Base-by-base conservation (phyloP, 2,113 vertebrate species). In the Platichthys flesus region DNA sequence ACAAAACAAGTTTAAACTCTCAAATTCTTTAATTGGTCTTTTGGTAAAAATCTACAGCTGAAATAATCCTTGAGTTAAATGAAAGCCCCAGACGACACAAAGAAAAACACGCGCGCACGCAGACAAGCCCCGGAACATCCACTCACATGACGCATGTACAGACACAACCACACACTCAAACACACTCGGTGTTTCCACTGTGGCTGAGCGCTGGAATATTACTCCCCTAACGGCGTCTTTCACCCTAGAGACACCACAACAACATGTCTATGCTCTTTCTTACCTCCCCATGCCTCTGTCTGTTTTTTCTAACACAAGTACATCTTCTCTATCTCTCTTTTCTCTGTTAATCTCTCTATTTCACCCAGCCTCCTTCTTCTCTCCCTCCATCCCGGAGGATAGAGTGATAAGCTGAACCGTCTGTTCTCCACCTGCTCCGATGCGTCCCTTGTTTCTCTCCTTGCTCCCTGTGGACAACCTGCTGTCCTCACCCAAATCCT, bases 381-480 rank as follows among this genome's bases (percentile, higher is more conserved):
- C 51, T 84, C 62, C 52, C 69, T 89, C 85, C 66, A 78, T 87
- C 90, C 89, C 89, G 4, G 78, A 88, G 91, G 91, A 91, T 31
- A 74, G 71, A 75, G 75, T 67, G 86, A 92, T 92, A 92, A 92
- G 91, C 86, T 88, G 86, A 85, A 60, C 89, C 82, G 86, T 91
- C 85, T 93, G 90, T 88, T 91, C 88, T 90, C 90, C 92, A 91
- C 90, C 91, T 93, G 91, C 90, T 87, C 78, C 28, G 20, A 77
- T 69, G 82, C 59, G 63, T 84, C 85, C 70, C 84, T 86, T 54
- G 82, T 86, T 86, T 74, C 87, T 70, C 57, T 47, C 62, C 67
- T 75, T 83, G 56, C 69, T 82, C 83, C 79, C 80, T 51, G 40
- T 82, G 80, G 85, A 84, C 74, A 70, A 52, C 54, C 61, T 21